A percentile compares a stretch with the other conserved stretches of the same genome.
Conservation (phyloP, 1,140 invertebrate genomes). For the Leptinotarsa undecemlineata region DNA sequence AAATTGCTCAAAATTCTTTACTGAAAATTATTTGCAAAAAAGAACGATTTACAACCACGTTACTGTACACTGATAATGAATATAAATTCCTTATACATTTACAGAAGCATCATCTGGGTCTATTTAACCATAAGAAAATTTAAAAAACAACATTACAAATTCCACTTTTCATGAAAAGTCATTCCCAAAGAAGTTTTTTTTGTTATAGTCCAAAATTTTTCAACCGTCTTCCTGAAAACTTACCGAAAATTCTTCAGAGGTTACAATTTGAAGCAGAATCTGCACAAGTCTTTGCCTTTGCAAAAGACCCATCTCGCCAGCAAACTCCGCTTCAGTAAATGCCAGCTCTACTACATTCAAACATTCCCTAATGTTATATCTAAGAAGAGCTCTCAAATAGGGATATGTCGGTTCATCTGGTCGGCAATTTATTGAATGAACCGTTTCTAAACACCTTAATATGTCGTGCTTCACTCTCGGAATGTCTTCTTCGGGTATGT, state of each 20-base stretch:
- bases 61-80: too few species aligned
- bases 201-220: too few species aligned
- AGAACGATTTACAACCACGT: too few species aligned
- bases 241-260: slow-evolving; percentile 61
- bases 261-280: slow-evolving; percentile 73
- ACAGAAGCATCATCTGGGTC: too few species aligned
- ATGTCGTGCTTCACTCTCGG: slow-evolving; percentile 79
- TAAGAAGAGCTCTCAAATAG: slow-evolving; percentile 77
- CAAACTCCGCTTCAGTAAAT: slow-evolving; percentile 84
- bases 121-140: too few species aligned
- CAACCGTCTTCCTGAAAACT: slow-evolving; percentile 25
- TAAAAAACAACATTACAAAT: too few species aligned
- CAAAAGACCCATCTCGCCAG: slow-evolving; percentile 70
- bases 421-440: slow-evolving; percentile 70
- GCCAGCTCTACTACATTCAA: slow-evolving; percentile 87
- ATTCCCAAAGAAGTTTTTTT: too few species aligned
- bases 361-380: slow-evolving; percentile 88
- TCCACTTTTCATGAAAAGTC: too few species aligned
- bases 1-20: too few species aligned
- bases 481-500: slow-evolving; percentile 73
- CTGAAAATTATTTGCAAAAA: too few species aligned
- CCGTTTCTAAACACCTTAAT: slow-evolving; percentile 63
- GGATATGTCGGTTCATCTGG: slow-evolving; percentile 76
- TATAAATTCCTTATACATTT: too few species aligned
- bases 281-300: slow-evolving; percentile 80